Base-by-base conservation (phyloP, 2,888 invertebrate species). In the Esperia sulphurella region DNA sequence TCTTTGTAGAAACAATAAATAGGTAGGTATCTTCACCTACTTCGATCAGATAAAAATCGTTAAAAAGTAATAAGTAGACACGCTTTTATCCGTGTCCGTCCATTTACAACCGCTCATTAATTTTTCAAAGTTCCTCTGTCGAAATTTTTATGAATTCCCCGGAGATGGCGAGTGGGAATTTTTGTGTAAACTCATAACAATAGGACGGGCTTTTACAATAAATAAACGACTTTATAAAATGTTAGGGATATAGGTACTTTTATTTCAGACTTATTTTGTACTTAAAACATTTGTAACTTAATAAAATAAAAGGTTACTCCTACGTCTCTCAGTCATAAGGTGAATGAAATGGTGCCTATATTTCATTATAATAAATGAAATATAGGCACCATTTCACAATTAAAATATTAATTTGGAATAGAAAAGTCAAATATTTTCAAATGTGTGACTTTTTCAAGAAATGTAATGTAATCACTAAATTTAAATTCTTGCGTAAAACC, bases 81-180 rank as follows among this genome's bases (percentile, higher is more conserved):
- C 33, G 46, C 49, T 46, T 52, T 49, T 42, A 41, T 42, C 31
- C 42, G 41, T 28, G 40, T 44, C 35, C 43, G 35, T 47, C 31
- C 45, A 42, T 42, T 51, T 45, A 45, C 41, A 48, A 41, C 14
- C 28, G 41, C 41, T 39, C 49, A 51, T 49, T 46, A 54, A 47
- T 45, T 42, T 46, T 37, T 42, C 42, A 45, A 35, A 28, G 44
- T 14, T 35, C 30, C 28, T 47, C 43, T 3, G 35, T 10, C n/a
- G 13, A 29, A 33, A 38, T 31, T 37, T 42, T 43, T 30, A 21
- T 21, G 12, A 41, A 37, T 45, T 38, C 35, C 29, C 38, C 13
- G 13, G 13, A 29, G 38, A 28, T 33, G 6, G 45, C 14, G 35
- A 43, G 35, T 14, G 35, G 14, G 33, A 8, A 43, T 33, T 30